Evolutionary conservation across 2,888 invertebrate species (phyloP), one percentile per base, ranked within the genome.

Genomic region (Acanthoscelides obtectus): DNA sequence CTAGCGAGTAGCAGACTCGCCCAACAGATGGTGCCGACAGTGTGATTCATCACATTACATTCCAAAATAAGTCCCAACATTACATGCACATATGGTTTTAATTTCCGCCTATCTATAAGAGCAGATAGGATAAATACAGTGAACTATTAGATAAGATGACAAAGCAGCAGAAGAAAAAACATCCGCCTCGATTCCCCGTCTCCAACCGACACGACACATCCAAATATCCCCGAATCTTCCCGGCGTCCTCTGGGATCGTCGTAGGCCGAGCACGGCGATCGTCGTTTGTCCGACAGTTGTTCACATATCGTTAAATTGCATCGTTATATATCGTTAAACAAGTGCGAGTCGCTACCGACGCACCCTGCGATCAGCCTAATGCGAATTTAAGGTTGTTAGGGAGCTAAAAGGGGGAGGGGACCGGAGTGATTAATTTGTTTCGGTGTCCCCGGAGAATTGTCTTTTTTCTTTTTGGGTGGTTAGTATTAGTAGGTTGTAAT

Each of bases 251-350:
- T 64, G 71, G 71, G 72, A 75, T 67, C 72, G 75, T 79, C 77
- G 77, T 81, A 82, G 82, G 83, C 83, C 83, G 82, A 80, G 79
- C 81, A 83, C 63, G 25, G 80, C 81, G 45, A 81, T 80, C 83
- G 81, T 83, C 84, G 83, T 85, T 85, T 85, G 84, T 85, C 84
- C 82, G 84, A 85, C 86, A 86, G 85, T 85, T 86, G 86, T 86
- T 85, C 86, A 85, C 86, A 85, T 86, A 85, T 86, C 84, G 83
- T 85, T 85, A 83, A 84, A 85, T 86, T 85, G 83, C 85, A 83
- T 85, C 84, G 85, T 85, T 84, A 85, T 81, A 79, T 71, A 74
- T 74, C 74, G 68, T 74, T 72, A 74, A 74, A 72, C 74, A 74
- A 74, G 68, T 74, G 71, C 64, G 73, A 66, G 67, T 68, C 45